Evolutionary conservation across 2,888 invertebrate genomes (phyloP).

Genomic region (Stenichneumon culpator): DNA sequence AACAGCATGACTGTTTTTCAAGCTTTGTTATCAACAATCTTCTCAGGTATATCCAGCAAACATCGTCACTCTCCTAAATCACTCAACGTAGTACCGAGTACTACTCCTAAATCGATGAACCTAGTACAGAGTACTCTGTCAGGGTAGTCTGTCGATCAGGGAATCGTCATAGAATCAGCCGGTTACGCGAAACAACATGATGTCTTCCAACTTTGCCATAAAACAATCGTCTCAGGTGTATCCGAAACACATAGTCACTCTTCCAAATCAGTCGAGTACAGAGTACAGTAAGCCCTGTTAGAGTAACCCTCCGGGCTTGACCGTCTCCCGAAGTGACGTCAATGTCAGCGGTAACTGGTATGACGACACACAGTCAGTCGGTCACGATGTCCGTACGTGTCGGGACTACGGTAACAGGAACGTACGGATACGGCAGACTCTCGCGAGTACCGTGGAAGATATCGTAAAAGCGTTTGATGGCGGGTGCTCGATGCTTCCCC

Average conservation of each 20-base stretch:
- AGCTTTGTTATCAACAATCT: background rate
- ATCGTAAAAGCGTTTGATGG: slow-evolving; percentile 49
- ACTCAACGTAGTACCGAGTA: no score
- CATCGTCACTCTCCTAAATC: background rate
- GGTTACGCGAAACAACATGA: no score
- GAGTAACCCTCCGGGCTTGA: slow-evolving; percentile 3
- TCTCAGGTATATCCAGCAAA: background rate
- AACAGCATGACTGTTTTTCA: no score
- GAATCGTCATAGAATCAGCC: no score
- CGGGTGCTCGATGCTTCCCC: slow-evolving; percentile 46
- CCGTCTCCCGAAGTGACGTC: slow-evolving; percentile 28
- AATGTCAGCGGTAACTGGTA: slow-evolving; percentile 14
- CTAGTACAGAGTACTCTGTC: background rate
- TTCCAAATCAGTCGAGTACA: background rate
- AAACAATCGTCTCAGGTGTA: no score
- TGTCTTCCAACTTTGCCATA: no score
- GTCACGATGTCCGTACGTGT: slow-evolving; percentile 37
- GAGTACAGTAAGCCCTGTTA: background rate
- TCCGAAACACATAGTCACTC: background rate
- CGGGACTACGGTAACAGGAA: slow-evolving; percentile 12
- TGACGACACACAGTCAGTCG: slow-evolving; percentile 37
- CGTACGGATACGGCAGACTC: background rate
- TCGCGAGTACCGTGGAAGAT: slow-evolving; percentile 20
- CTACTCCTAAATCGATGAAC: background rate
- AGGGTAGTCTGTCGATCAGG: background rate